Evolutionary conservation across 2,888 invertebrate species (phyloP).

Genomic region (Heliconius aoede): DNA sequence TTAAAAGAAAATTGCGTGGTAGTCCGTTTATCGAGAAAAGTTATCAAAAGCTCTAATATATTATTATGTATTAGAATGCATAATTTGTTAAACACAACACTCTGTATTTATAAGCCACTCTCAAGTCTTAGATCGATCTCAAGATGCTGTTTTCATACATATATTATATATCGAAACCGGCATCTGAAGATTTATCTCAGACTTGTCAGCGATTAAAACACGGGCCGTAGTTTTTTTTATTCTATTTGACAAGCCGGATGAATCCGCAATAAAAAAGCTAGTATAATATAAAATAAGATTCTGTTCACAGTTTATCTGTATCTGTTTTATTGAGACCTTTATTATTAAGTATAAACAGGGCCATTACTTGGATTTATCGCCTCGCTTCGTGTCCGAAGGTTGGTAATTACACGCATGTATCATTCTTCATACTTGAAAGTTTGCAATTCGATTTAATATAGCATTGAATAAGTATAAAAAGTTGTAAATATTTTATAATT

Average conservation of each 20-base stretch:
- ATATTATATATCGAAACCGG: too few relatives aligned
- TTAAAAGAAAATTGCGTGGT: too few relatives aligned
- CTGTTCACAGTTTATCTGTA: conserved; percentile 22
- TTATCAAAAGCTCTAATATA: too few relatives aligned
- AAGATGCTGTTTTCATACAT: too few relatives aligned
- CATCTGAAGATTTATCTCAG: too few relatives aligned
- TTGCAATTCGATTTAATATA: conserved; percentile 18
- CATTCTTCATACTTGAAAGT: conserved; percentile 33
- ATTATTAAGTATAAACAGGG: conserved; percentile 52
- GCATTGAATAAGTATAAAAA: conserved; percentile 18
- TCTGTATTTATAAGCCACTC: too few relatives aligned
- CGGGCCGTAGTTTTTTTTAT: background rate
- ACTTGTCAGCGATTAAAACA: too few relatives aligned
- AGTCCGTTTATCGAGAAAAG: too few relatives aligned
- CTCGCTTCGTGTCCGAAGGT: conserved; percentile 54
- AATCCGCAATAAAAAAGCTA: background rate
- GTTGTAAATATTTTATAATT: conserved; percentile 3
- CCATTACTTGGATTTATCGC: conserved; percentile 55
- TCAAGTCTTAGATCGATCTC: too few relatives aligned
- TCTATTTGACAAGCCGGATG: background rate
- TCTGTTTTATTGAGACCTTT: conserved; percentile 52
- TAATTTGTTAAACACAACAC: too few relatives aligned
- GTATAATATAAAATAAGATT: background rate
- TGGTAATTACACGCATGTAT: conserved; percentile 45
- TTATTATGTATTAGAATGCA: too few relatives aligned